Conservation (phyloP, 2,113 vertebrate species). For the Lathamus discolor region DNA sequence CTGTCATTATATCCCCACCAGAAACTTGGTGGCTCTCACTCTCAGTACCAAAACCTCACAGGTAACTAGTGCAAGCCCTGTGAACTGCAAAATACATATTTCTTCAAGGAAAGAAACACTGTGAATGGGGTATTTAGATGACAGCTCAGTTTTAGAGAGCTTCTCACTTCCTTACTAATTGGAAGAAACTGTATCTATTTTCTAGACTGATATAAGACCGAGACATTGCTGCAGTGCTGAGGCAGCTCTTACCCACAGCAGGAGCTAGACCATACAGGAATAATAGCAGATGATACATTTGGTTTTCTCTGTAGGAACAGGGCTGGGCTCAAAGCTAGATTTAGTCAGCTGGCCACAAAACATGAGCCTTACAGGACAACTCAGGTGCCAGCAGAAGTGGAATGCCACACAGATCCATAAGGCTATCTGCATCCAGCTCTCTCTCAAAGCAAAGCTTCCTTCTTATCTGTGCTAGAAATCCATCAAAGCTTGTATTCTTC, state of each 20-base stretch:
- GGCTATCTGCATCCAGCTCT: not conserved
- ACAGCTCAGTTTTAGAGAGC: not conserved
- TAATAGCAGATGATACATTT: not conserved
- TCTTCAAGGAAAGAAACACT: not conserved
- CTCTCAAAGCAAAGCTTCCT: not conserved
- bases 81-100: not conserved
- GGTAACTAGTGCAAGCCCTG: not conserved
- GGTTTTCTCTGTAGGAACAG: not conserved
- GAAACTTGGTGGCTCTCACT: not conserved
- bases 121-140: not conserved
- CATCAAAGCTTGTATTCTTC: not conserved
- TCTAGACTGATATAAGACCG: not conserved
- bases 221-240: not conserved
- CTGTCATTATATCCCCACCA: not conserved
- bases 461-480: not conserved
- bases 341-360: not conserved
- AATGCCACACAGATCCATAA: not conserved
- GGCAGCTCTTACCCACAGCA: not conserved
- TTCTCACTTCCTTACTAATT: not conserved
- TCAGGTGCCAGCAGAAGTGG: not conserved
- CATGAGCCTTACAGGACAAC: not conserved
- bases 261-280: not conserved
- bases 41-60: not conserved
- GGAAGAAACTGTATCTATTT: not conserved
- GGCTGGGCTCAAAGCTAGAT: not conserved